Evolutionary conservation across 1,140 invertebrate genomes (phyloP).

Genomic region (Agrilus planipennis): DNA sequence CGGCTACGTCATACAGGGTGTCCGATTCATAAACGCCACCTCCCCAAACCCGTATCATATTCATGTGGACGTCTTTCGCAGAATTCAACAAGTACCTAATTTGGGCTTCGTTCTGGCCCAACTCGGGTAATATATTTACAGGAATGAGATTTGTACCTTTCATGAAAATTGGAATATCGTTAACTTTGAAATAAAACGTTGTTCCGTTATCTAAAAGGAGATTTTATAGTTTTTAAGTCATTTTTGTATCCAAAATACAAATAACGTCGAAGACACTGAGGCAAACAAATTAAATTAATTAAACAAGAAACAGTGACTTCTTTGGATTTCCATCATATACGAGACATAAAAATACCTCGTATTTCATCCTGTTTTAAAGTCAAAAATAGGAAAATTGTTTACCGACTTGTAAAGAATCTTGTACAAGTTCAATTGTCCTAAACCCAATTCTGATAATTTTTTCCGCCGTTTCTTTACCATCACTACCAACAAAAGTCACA

Average conservation of each 20-base stretch:
- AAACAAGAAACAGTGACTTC: too few relatives aligned
- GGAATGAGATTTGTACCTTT: conserved; percentile 98
- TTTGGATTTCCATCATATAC: too few relatives aligned
- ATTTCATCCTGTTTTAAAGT: too few relatives aligned
- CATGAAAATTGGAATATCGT: conserved; percentile 80
- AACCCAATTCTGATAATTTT: conserved; percentile 65
- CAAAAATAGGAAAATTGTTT: too few relatives aligned
- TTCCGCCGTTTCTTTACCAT: conserved; percentile 26
- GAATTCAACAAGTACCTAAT: conserved; percentile 50
- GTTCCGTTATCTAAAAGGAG: conserved; percentile 42
- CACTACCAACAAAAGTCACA: conserved; percentile 36
- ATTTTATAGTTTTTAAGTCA: conserved; percentile 6
- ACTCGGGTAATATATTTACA: conserved; percentile 74
- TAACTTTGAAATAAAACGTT: conserved; percentile 83
- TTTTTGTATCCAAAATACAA: too few relatives aligned
- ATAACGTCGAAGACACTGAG: background rate
- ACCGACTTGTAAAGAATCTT: conserved; percentile 52
- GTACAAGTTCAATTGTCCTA: conserved; percentile 68
- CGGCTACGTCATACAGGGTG: conserved; percentile 78
- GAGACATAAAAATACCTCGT: too few relatives aligned
- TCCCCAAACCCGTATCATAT: conserved; percentile 94
- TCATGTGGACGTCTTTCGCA: conserved; percentile 73
- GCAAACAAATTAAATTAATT: background rate
- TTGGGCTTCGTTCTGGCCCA: conserved; percentile 35
- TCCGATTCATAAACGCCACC: conserved; percentile 93